These are phyloP conservation scores for Cichlasoma orientale DNA, from an alignment of 2,797 vertebrate genomes.

Conservation along the genomic window DNA sequence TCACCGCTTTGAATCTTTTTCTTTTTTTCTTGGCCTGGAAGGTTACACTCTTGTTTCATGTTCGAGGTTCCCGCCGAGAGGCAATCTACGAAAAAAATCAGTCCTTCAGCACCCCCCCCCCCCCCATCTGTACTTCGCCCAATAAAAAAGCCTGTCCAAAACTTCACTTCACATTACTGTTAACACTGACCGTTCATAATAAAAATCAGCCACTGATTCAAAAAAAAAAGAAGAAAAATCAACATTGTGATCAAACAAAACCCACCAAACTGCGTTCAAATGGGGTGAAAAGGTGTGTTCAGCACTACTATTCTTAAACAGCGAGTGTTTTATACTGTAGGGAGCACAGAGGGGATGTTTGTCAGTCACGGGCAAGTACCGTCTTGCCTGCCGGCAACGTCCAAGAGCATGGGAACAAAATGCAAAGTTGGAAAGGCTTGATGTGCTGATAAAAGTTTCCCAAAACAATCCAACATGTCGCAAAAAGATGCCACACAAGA, in stretches of 20 bases:
- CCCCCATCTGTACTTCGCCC: neutral
- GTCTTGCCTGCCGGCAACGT: constrained; percentile 28
- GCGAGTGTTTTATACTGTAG: constrained; percentile 3
- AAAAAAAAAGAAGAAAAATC: neutral
- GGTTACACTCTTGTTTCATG: constrained; percentile 35
- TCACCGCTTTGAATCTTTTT: constrained; percentile 63
- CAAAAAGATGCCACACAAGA: neutral
- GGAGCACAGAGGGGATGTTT: constrained; percentile 41
- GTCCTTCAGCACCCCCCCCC: constrained; percentile 22
- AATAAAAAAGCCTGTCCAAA: constrained; percentile 54
- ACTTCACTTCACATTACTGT: constrained; percentile 54
- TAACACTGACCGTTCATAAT: constrained; percentile 20
- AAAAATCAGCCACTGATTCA: constrained; percentile 19
- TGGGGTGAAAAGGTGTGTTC: constrained; percentile 31
- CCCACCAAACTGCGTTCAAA: constrained; percentile 27
- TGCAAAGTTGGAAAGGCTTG: neutral
- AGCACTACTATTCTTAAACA: constrained; percentile 41
- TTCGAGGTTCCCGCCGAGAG: constrained; percentile 53
- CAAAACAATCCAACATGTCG: constrained; percentile 4
- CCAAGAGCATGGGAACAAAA: constrained; percentile 26
- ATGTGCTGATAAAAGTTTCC: constrained; percentile 23
- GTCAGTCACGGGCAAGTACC: constrained; percentile 39
- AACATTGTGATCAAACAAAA: constrained; percentile 41
- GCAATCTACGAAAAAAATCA: constrained; percentile 51
- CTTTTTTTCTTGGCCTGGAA: constrained; percentile 43